Evolutionary conservation across 2,113 vertebrate species (phyloP).

Genomic region (Podocnemis expansa): DNA sequence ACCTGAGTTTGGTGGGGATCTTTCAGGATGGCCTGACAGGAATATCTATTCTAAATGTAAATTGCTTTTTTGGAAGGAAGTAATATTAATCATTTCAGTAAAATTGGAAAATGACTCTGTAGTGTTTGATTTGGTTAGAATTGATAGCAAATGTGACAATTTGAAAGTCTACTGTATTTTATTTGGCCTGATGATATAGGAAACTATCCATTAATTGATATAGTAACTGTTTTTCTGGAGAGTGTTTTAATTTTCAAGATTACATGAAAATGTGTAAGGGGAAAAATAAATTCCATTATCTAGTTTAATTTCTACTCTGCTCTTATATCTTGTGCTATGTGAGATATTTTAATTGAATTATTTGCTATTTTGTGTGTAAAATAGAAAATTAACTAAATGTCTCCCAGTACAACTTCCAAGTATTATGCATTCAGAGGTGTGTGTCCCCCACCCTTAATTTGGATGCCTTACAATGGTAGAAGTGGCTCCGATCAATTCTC

Average conservation of each 20-base stretch:
- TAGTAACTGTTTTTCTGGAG: background rate
- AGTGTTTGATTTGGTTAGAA: background rate
- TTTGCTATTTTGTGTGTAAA: background rate
- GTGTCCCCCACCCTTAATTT: background rate
- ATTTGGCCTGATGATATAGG: background rate
- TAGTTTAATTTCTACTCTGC: background rate
- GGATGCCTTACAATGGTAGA: background rate
- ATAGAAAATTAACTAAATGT: constrained; percentile 5
- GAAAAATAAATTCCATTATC: background rate
- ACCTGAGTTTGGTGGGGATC: background rate
- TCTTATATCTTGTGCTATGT: background rate
- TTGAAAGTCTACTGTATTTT: background rate
- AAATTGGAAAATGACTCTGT: background rate
- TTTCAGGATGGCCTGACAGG: background rate
- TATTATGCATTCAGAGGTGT: background rate
- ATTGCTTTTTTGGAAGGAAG: background rate
- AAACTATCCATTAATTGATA: background rate
- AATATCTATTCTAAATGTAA: background rate
- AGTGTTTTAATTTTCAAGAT: background rate
- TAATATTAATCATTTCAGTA: background rate
- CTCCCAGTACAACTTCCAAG: background rate
- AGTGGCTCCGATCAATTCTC: background rate
- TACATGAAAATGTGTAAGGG: background rate
- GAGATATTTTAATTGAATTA: background rate
- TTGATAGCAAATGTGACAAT: background rate